Evolutionary conservation across 1,140 invertebrate genomes (phyloP).

Genomic region (Sitodiplosis mosellana): DNA sequence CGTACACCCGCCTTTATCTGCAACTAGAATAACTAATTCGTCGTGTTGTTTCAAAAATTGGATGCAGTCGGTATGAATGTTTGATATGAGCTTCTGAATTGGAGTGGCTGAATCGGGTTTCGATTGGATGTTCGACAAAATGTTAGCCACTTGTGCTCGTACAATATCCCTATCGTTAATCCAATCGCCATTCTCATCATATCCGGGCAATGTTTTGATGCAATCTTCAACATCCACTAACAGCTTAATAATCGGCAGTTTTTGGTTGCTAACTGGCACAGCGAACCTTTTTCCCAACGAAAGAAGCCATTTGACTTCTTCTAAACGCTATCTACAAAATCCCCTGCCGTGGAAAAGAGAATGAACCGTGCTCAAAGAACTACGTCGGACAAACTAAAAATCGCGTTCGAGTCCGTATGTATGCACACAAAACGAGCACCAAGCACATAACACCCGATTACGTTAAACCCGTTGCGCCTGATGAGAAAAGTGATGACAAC

Average conservation of each 20-base stretch:
- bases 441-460: too few relatives aligned
- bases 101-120: neutral
- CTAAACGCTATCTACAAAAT: too few relatives aligned
- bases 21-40: neutral
- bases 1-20: neutral
- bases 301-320: neutral
- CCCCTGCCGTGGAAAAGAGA: too few relatives aligned
- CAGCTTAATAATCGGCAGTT: neutral
- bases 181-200: neutral
- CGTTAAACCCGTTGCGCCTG: too few relatives aligned
- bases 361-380: too few relatives aligned
- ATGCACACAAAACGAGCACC: too few relatives aligned
- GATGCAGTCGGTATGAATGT: neutral
- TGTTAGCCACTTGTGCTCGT: neutral
- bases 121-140: neutral
- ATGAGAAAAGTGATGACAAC: too few relatives aligned
- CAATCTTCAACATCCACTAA: neutral
- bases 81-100: neutral
- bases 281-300: neutral
- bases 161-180: too few relatives aligned
- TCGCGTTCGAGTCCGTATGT: too few relatives aligned
- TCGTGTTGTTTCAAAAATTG: neutral
- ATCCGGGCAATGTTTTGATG: neutral
- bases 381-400: too few relatives aligned
- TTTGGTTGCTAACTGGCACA: neutral